phyloP scores from a whole-genome alignment of 2,113 vertebrate species.

The Prolemur simus region DNA sequence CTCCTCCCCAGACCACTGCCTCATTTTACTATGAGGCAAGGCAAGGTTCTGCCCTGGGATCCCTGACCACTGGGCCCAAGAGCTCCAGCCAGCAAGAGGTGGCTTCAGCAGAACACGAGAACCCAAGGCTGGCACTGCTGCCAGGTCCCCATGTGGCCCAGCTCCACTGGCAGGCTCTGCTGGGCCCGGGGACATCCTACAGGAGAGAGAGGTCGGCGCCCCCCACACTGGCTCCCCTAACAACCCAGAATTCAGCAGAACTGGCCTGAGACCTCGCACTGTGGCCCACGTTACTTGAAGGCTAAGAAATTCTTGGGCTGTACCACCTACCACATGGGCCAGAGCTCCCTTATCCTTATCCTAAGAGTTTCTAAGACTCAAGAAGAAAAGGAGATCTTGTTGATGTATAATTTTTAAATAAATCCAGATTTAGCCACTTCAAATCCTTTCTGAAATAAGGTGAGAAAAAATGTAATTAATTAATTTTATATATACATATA shows the following conservation, averaged over 20 bases:
- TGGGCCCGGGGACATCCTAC: accelerated
- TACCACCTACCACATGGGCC: background rate
- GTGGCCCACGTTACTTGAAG: background rate
- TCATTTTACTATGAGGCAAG: background rate
- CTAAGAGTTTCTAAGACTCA: background rate
- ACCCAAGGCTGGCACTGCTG: background rate
- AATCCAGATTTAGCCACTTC: background rate
- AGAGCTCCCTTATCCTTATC: background rate
- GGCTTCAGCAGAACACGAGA: background rate
- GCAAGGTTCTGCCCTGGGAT: background rate
- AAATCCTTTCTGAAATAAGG: background rate
- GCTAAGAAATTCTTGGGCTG: background rate
- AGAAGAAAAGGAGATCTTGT: background rate
- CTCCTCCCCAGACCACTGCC: background rate
- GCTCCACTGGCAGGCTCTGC: background rate
- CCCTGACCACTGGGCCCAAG: background rate
- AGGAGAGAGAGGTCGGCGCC: accelerated
- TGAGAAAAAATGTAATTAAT: background rate
- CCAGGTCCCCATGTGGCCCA: background rate
- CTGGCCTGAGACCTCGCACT: background rate
- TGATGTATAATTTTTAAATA: background rate
- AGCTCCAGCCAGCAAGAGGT: background rate
- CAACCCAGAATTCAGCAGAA: background rate
- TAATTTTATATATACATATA: too few species aligned
- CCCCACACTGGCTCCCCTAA: background rate